Percentiles rank a stretch among this genome's conserved stretches.
phyloP scores from a whole-genome alignment of 2,888 invertebrate genomes.

The Neocrepidodera transversa region DNA sequence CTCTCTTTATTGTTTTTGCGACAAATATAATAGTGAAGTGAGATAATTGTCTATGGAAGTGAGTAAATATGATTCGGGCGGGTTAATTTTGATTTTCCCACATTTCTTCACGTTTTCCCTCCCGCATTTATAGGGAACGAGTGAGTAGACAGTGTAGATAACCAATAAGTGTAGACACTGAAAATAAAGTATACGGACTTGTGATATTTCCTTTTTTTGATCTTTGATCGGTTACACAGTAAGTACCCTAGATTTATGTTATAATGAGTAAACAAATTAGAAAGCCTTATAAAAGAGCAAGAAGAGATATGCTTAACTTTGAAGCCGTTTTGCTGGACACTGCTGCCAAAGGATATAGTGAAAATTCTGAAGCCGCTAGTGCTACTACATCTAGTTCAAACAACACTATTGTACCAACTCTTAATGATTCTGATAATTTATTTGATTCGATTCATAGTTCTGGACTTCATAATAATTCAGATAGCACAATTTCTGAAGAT shows the following conservation, averaged over 20 bases:
- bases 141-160: too few species aligned
- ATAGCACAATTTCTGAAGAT: constrained; percentile 5
- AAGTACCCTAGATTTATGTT: background rate
- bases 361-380: background rate
- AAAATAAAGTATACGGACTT: too few species aligned
- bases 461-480: background rate
- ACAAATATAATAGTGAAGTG: too few species aligned
- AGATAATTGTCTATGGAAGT: too few species aligned
- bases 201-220: too few species aligned
- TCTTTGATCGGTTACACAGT: background rate
- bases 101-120: too few species aligned
- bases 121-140: too few species aligned
- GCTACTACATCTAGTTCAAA: background rate
- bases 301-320: constrained; percentile 1
- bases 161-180: too few species aligned
- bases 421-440: background rate
- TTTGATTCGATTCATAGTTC: background rate
- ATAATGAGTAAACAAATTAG: background rate
- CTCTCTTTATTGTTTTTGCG: too few species aligned
- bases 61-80: too few species aligned
- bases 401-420: background rate
- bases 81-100: too few species aligned
- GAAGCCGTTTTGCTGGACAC: background rate
- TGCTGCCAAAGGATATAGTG: too few species aligned
- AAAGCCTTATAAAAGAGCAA: background rate